These are phyloP conservation scores for Actinernus sp. DNA, from an alignment of 92 coral and sea anemone species.

Conservation along the genomic window DNA sequence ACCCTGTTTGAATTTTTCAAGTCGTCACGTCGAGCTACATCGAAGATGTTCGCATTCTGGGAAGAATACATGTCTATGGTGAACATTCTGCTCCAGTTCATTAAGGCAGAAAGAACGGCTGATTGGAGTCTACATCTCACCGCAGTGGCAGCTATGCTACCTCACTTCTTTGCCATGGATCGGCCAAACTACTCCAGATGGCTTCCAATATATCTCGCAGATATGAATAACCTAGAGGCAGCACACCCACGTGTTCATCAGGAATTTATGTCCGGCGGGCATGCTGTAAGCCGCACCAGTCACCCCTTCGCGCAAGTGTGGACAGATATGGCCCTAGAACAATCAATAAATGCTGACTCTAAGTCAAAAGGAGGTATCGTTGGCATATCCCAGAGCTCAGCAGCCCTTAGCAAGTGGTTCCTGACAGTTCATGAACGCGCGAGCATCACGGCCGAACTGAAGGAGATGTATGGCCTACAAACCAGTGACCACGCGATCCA, in stretches of 20 bases:
- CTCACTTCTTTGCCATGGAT: slow-evolving; percentile 64
- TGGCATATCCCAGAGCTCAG: slow-evolving; percentile 50
- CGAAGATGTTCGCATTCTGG: slow-evolving; percentile 71
- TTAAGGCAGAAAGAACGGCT: slow-evolving; percentile 69
- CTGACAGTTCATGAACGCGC: slow-evolving; percentile 61
- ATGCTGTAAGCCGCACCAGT: slow-evolving; percentile 48
- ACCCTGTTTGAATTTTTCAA: too few species aligned
- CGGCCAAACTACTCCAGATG: slow-evolving; percentile 66
- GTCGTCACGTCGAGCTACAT: too few species aligned
- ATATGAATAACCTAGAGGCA: slow-evolving; percentile 34
- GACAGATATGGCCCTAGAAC: slow-evolving; percentile 73
- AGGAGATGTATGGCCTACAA: slow-evolving; percentile 65
- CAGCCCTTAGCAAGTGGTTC: slow-evolving; percentile 58
- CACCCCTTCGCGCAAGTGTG: slow-evolving; percentile 58
- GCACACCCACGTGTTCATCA: slow-evolving; percentile 25
- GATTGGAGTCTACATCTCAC: slow-evolving; percentile 67
- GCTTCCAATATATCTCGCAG: slow-evolving; percentile 68
- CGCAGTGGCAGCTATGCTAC: slow-evolving; percentile 59
- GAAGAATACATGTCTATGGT: slow-evolving; percentile 56
- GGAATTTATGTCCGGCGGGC: slow-evolving; percentile 41
- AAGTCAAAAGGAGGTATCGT: slow-evolving; percentile 65
- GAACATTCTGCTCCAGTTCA: slow-evolving; percentile 47
- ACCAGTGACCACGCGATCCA: too few species aligned
- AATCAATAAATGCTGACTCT: slow-evolving; percentile 56
- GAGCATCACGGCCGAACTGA: slow-evolving; percentile 44